Evolutionary conservation across 2,888 invertebrate genomes (phyloP).

Genomic region (Callosobruchus maculatus): DNA sequence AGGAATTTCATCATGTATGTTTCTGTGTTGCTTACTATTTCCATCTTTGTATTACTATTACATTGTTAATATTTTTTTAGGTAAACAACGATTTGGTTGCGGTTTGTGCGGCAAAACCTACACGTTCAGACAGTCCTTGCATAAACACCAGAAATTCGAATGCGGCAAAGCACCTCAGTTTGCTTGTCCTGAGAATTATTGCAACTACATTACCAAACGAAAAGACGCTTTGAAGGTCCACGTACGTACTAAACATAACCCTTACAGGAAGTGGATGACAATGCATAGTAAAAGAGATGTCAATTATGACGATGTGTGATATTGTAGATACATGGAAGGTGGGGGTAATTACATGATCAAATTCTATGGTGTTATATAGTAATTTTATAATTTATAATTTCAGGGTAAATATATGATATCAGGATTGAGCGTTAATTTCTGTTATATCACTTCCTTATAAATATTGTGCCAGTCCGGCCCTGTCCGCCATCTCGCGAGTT

Average conservation of each 20-base stretch:
- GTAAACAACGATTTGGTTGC: background rate
- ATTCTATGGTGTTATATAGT: no score
- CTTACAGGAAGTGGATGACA: background rate
- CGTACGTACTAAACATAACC: constrained; percentile 10
- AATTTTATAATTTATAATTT: no score
- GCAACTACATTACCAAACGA: constrained; percentile 21
- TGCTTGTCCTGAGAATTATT: constrained; percentile 9
- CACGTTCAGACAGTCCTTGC: constrained; percentile 43
- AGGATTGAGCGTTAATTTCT: no score
- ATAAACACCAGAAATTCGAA: constrained; percentile 49
- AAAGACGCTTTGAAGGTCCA: constrained; percentile 23
- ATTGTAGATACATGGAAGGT: background rate
- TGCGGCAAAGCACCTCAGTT: constrained; percentile 50
- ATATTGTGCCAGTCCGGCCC: no score
- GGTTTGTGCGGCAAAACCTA: constrained; percentile 12
- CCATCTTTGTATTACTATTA: no score
- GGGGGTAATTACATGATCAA: no score
- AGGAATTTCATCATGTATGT: no score
- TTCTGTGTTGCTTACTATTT: no score
- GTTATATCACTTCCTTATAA: no score
- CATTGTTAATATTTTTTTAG: no score
- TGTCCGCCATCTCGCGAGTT: no score
- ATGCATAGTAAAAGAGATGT: background rate
- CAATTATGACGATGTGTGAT: background rate
- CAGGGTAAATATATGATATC: no score